Conservation (phyloP, 2,113 vertebrate species). For the Sapajus apella region DNA sequence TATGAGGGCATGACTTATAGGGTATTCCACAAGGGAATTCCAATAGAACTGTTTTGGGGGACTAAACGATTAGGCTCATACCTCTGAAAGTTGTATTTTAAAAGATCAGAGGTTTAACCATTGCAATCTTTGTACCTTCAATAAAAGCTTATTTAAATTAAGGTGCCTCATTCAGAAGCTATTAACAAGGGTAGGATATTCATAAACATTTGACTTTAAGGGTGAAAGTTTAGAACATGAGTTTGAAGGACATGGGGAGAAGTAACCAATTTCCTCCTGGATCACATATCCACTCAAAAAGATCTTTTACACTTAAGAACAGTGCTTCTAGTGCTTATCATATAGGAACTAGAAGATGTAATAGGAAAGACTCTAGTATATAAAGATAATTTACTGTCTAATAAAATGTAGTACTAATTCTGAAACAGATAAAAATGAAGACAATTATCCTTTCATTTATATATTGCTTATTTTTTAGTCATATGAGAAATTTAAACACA, state of each 20-base stretch:
- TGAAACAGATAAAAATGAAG: background rate
- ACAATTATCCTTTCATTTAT: background rate
- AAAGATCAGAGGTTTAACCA: slow-evolving; percentile 78
- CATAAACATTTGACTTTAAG: slow-evolving; percentile 62
- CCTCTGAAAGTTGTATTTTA: slow-evolving; percentile 74
- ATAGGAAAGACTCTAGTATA: background rate
- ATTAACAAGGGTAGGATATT: slow-evolving; percentile 68
- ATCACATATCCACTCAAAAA: slow-evolving; percentile 31
- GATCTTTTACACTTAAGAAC: background rate
- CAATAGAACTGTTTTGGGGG: slow-evolving; percentile 74
- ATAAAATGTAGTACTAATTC: background rate
- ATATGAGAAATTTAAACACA: background rate
- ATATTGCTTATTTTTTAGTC: background rate
- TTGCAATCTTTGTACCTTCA: slow-evolving; percentile 63
- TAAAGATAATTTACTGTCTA: background rate
- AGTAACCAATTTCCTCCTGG: slow-evolving; percentile 48
- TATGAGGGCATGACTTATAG: slow-evolving; percentile 76
- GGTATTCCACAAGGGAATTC: slow-evolving; percentile 55
- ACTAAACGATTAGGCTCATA: slow-evolving; percentile 74
- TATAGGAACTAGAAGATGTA: slow-evolving; percentile 41
- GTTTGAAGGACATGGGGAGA: slow-evolving; percentile 57
- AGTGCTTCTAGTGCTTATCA: slow-evolving; percentile 27
- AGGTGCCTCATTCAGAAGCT: slow-evolving; percentile 70
- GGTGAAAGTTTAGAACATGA: slow-evolving; percentile 49
- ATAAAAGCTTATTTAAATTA: slow-evolving; percentile 79